Conservation (phyloP, 1,140 invertebrate genomes). For the Babylonia areolata region DNA sequence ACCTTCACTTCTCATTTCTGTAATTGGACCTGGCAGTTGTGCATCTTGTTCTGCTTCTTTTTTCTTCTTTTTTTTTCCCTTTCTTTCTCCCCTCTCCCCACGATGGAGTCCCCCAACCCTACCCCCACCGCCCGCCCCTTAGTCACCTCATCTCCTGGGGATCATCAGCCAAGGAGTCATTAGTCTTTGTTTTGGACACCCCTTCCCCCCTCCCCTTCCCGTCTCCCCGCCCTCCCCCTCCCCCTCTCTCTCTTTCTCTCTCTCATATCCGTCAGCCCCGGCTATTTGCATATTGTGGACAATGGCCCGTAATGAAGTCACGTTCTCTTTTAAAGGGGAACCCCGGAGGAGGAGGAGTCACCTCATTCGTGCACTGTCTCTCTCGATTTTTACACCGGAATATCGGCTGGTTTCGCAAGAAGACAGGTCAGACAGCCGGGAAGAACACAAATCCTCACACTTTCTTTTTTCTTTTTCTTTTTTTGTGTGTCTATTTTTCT, state of each 20-base stretch:
- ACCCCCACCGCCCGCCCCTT: too few relatives aligned
- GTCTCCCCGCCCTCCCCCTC: neutral
- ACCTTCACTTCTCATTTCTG: slow-evolving; percentile 17
- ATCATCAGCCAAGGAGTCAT: neutral
- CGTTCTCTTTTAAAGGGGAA: neutral
- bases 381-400: neutral
- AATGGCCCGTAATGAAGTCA: slow-evolving; percentile 3
- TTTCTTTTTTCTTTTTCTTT: too few relatives aligned
- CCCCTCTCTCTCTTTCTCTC: neutral
- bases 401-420: neutral
- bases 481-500: neutral
- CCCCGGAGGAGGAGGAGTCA: neutral
- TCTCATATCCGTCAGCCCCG: neutral
- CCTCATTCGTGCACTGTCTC: neutral
- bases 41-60: slow-evolving; percentile 22
- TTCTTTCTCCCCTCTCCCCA: too few relatives aligned
- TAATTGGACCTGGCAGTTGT: slow-evolving; percentile 25
- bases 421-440: neutral
- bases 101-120: too few relatives aligned
- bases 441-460: neutral
- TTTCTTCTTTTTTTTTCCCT: neutral
- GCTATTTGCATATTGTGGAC: neutral
- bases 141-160: slow-evolving; percentile 11
- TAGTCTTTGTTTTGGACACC: slow-evolving; percentile 27
- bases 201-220: neutral